Evolutionary conservation across 1,140 invertebrate species (phyloP).

Genomic region (Dreissena rostriformis): DNA sequence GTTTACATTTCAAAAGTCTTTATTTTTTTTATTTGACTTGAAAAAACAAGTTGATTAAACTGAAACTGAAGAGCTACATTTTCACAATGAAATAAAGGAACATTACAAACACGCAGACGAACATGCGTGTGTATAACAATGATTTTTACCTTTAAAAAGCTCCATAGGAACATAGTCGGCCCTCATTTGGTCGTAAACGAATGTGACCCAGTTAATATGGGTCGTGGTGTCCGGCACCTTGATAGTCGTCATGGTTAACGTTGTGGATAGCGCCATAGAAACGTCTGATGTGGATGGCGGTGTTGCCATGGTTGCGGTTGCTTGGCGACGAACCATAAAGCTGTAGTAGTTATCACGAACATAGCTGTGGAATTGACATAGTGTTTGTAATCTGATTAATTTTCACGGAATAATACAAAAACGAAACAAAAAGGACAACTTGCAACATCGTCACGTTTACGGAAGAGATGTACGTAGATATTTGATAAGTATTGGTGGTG

Average conservation of each 20-base stretch:
- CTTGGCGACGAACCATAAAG: conserved; percentile 16
- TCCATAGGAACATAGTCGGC: conserved; percentile 37
- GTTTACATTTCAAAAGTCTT: too few relatives aligned
- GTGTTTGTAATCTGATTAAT: too few relatives aligned
- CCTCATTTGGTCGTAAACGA: conserved; percentile 24
- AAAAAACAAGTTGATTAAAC: too few relatives aligned
- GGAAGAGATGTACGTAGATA: background rate
- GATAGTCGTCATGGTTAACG: background rate
- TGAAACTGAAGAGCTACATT: too few relatives aligned
- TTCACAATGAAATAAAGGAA: background rate
- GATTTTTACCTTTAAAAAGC: conserved; percentile 18
- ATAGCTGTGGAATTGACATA: conserved; percentile 1
- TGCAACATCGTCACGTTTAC: background rate
- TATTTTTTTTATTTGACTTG: too few relatives aligned
- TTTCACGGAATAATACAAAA: background rate
- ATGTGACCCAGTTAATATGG: conserved; percentile 29
- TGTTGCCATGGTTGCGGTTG: conserved; percentile 1
- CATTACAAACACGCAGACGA: background rate
- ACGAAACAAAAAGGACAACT: background rate
- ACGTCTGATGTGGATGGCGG: too few relatives aligned
- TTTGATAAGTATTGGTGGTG: too few relatives aligned
- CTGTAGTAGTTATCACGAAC: conserved; percentile 30
- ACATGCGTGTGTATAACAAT: background rate
- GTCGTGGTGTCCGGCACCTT: background rate
- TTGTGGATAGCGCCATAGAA: background rate